Base-by-base conservation (phyloP, 2,797 vertebrate genomes). In the Dicrostonyx torquatus region DNA sequence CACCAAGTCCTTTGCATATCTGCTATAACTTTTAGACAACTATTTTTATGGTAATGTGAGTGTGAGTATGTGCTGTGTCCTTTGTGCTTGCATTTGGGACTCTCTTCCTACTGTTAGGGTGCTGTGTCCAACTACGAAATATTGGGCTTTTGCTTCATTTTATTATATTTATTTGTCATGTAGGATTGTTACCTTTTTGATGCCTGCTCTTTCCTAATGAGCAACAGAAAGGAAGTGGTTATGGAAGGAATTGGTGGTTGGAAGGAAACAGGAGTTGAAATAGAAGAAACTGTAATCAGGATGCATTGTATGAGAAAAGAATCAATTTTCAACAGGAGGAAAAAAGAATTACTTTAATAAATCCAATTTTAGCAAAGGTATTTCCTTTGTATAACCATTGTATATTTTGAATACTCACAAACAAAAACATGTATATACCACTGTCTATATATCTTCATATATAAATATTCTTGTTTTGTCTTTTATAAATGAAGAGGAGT, bases 291-390 rank as follows among this genome's bases (percentile, higher is more conserved):
- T 22, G 17, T 64, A 45, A 45, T 84, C 11, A 64, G 24, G 10
- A 45, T 64, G 17, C 18, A 22, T 8, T 84, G 2, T 84, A 48
- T 48, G 29, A 84, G 31, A 84, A 84, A 48, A 22, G 12, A 48
- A 66, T 84, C 43, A 48, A 66, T 48, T 48, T 84, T 14, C 31
- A 84, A 48, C n/a, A 64, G 2, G 6, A 45, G 18, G 3, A n/a
- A 66, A 84, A 48, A 66, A 7, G 37, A 58, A 24, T 48, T 62
- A 31, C 7, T 8, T 62, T 75, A 70, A 26, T 60, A 76, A 85
- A 62, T 85, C 22, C 68, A 66, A 82, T 90, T 94, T 91, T 83
- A 89, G 40, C 48, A 92, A 96, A 86, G 40, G 10, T 12, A 22
- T 58, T 92, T 6, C 26, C 82, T 89, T 92, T 68, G 0, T 70